Evolutionary conservation across 1,140 invertebrate species (phyloP), one percentile per base, ranked within the genome.

Genomic region (Zeugodacus cucurbitae): DNA sequence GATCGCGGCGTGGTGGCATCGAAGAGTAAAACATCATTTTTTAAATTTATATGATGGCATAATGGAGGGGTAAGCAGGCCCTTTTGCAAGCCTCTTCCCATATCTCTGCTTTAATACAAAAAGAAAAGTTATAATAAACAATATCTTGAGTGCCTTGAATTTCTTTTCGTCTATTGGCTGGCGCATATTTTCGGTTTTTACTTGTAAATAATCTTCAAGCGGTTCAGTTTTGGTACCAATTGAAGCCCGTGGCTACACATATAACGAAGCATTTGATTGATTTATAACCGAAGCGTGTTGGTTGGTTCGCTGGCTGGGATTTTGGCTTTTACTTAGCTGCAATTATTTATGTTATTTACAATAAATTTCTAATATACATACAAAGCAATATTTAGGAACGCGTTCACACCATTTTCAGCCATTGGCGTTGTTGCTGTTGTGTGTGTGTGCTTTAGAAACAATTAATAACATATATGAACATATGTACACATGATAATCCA

Each of bases 211-310:
- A 54, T 54, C 48, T 54, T 54, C 48, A 20, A 20, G 26, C 29
- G 14, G 32, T 59, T 5, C 37, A 11, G 26, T 7, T 41, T 87
- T 29, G 58, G 32, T 67, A 62, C 87, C 62, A 87, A 87, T 87
- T 87, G 62, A 44, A 20, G 87, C 87, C 62, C 20, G 20, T 11
- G 58, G 87, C 58, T 87, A 87, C 37, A 86, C n/a, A 62, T 82
- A 48, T 22, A 67, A 67, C 87, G 17, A 87, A 67, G 59, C 26
- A 64, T 87, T 62, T 87, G 87, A 87, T 87, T 87, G 87, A 87
- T 87, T 87, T 87, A 87, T 87, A 64, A 87, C 87, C 41, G 29
- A 87, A 87, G 37, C 58, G 62, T 67, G 41, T 59, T 87, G 59
- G 57, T 64, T 67, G 87, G 26, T 44, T 48, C 20, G 85, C 26